Evolutionary conservation across 92 coral and sea anemone species (phyloP), one percentile per base, ranked within the genome.

Genomic region (Zoanthus solanderi): DNA sequence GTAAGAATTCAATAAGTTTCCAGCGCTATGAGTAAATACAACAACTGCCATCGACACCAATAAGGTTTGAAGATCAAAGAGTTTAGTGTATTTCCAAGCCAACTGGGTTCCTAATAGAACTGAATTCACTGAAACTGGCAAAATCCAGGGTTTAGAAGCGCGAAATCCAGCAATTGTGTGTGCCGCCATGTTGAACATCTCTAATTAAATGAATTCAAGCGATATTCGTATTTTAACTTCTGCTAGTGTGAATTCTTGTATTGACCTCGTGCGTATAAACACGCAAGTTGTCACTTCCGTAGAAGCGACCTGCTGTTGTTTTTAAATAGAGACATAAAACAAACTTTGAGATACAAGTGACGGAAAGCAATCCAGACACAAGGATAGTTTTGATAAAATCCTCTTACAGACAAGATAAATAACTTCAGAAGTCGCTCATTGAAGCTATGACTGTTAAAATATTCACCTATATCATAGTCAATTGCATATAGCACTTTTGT

Each of bases 21-120:
- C 97, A 9, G 99, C 99, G 29, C 96, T 93, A 90, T 97, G 99
- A 2, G 94, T 96, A 16, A 94, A 93, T 68, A 91, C 61, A 69
- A 97, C 93, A 23, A 93, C 96, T 17, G 90, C 76, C 37, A 90
- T 60, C 23, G 97, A 83, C 63, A 97, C 89, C 18, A 93, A 2
- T 50, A 83, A 90, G 34, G 83, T 79, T 53, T 78, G 85, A 16
- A 90, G 88, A 60, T 90, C 90, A 76, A 97, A 97, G 60, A 58
- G 86, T 7, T 78, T 63, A 45, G 86, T 88, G 60, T 93, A 72
- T 58, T 94, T 96, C 97, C 96, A 97, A 9, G 98, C 95, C 5
- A 97, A 90, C 28, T 88, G 88, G 5, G 92, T 92, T 3, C 99
- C 99, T 7, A 97, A 90, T 44, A 93, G 88, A 45, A 97, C 92